Conservation (phyloP, 2,888 invertebrate genomes). For the Galeopsomyia nigrocyanea region DNA sequence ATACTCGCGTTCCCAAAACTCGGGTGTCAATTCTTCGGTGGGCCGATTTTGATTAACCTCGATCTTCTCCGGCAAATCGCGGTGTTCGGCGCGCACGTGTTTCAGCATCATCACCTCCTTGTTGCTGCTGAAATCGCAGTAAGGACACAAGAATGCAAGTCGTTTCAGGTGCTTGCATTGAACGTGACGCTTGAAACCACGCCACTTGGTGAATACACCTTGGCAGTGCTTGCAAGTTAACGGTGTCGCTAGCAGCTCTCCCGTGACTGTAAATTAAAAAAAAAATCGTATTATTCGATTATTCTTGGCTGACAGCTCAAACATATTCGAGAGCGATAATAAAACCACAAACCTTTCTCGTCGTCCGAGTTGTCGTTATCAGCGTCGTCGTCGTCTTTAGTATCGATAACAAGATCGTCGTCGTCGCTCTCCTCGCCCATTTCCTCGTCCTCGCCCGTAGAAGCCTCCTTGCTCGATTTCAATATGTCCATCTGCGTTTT, state of each 20-base stretch:
- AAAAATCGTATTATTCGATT: no score
- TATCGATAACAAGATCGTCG: constrained; percentile 54
- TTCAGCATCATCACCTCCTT: constrained; percentile 57
- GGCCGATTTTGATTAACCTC: constrained; percentile 56
- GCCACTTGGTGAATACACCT: constrained; percentile 55
- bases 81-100: constrained; percentile 61
- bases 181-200: constrained; percentile 65
- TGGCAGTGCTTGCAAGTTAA: constrained; percentile 63
- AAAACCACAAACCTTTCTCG: constrained; percentile 42
- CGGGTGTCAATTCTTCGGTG: constrained; percentile 56
- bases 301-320: no score
- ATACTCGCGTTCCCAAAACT: constrained; percentile 65
- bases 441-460: constrained; percentile 39
- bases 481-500: constrained; percentile 56
- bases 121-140: constrained; percentile 63
- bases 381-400: constrained; percentile 53
- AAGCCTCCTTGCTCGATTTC: constrained; percentile 44
- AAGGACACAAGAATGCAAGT: constrained; percentile 58
- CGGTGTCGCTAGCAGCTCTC: constrained; percentile 24
- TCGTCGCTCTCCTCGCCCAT: constrained; percentile 52
- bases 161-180: constrained; percentile 61
- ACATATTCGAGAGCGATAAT: neutral
- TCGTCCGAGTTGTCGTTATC: constrained; percentile 42
- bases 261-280: neutral
- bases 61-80: constrained; percentile 53